Evolutionary conservation across 1,140 invertebrate genomes (phyloP).

Genomic region (Amyelois transitella): DNA sequence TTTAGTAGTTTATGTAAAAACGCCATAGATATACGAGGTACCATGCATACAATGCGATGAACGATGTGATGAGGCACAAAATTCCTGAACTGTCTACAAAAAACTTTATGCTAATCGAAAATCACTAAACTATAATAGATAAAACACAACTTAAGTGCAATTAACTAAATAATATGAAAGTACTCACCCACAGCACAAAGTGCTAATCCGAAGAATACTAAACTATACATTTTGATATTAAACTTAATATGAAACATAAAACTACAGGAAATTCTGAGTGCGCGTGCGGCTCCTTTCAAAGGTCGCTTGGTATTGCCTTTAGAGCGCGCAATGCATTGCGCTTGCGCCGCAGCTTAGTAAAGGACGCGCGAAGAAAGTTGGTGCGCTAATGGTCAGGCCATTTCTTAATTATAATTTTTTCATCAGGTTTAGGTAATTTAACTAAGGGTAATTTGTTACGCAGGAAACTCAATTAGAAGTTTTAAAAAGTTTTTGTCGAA

Average conservation of each 20-base stretch:
- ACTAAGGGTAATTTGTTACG: too few species aligned
- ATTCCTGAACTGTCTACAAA: too few species aligned
- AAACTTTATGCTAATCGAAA: too few species aligned
- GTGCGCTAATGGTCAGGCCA: conserved; percentile 12
- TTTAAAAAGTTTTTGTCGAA: too few species aligned
- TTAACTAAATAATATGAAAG: background rate
- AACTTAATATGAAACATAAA: background rate
- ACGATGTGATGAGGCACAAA: too few species aligned
- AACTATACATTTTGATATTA: background rate
- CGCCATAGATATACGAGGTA: too few species aligned
- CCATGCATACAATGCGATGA: too few species aligned
- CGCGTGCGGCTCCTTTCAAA: conserved; percentile 56
- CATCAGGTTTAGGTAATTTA: too few species aligned
- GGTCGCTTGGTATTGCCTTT: conserved; percentile 54
- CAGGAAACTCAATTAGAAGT: too few species aligned
- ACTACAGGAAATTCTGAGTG: conserved; percentile 17
- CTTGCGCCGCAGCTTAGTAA: conserved; percentile 29
- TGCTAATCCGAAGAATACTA: background rate
- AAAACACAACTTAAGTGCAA: background rate
- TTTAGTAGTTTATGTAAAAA: too few species aligned
- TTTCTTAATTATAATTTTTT: background rate
- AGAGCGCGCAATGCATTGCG: conserved; percentile 32
- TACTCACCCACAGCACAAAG: background rate
- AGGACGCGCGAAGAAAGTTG: conserved; percentile 25
- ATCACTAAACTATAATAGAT: too few species aligned